These are phyloP conservation scores for Hanleya hanleyi DNA, from an alignment of 2,888 invertebrate species.

Conservation along the genomic window DNA sequence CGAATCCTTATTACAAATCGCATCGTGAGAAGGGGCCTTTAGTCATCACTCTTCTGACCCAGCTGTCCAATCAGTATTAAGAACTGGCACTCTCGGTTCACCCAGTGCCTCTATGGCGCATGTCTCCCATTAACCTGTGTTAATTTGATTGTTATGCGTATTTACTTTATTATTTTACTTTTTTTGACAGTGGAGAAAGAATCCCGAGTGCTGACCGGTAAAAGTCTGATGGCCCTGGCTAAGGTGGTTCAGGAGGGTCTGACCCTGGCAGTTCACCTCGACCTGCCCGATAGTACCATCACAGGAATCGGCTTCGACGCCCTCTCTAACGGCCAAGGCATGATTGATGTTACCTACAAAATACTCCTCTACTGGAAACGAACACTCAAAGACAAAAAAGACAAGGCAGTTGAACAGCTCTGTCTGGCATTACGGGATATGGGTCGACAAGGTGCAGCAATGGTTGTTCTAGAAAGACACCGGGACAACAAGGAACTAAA, in stretches of 20 bases:
- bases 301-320: conserved; percentile 73
- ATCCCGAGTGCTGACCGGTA: conserved; percentile 66
- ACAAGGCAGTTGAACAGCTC: conserved; percentile 59
- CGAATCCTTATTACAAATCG: too few species aligned
- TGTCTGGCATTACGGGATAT: conserved; percentile 60
- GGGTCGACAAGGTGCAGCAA: conserved; percentile 62
- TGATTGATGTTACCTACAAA: conserved; percentile 70
- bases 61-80: too few species aligned
- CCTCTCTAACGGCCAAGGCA: conserved; percentile 67
- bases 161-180: too few species aligned
- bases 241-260: conserved; percentile 67
- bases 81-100: too few species aligned
- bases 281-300: conserved; percentile 70
- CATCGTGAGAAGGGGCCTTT: too few species aligned
- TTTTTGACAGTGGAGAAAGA: conserved; percentile 67
- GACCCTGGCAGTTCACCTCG: conserved; percentile 70
- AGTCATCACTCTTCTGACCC: too few species aligned
- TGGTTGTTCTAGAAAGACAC: conserved; percentile 58
- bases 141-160: too few species aligned
- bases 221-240: conserved; percentile 66
- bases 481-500: conserved; percentile 64
- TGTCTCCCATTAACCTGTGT: too few species aligned
- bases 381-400: conserved; percentile 55
- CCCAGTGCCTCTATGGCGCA: too few species aligned
- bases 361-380: conserved; percentile 72